Percentiles rank a stretch among this genome's conserved stretches.
Evolutionary conservation across 2,113 vertebrate genomes (phyloP).

Genomic region (Hypomesus transpacificus): DNA sequence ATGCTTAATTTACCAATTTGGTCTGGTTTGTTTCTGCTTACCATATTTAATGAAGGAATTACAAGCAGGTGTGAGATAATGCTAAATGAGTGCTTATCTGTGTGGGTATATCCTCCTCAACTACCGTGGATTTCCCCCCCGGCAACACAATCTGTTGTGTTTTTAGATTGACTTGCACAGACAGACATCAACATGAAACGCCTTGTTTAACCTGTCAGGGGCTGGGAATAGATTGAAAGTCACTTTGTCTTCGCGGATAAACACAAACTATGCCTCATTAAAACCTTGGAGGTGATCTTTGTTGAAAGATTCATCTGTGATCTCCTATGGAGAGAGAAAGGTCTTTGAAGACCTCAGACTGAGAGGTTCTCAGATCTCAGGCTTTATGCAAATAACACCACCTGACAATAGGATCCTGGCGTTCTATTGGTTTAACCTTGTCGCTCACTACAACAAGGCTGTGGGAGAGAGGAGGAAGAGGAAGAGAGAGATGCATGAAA

Average conservation of each 20-base stretch:
- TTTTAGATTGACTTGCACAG: slow-evolving; percentile 7
- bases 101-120: slow-evolving; percentile 21
- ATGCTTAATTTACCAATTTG: slow-evolving; percentile 35
- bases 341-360: slow-evolving; percentile 11
- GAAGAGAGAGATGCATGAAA: slow-evolving; percentile 27
- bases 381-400: slow-evolving; percentile 27
- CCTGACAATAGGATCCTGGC: slow-evolving; percentile 11
- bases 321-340: not conserved
- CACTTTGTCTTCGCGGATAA: not conserved
- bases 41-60: slow-evolving; percentile 39
- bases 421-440: slow-evolving; percentile 2
- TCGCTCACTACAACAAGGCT: no score
- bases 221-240: not conserved
- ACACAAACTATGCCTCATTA: not conserved
- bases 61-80: slow-evolving; percentile 10
- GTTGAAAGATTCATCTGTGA: not conserved
- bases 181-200: slow-evolving; percentile 9
- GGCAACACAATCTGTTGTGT: not conserved
- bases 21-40: slow-evolving; percentile 34
- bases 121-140: not conserved
- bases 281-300: not conserved
- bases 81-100: slow-evolving; percentile 16
- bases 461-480: not conserved
- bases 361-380: slow-evolving; percentile 12
- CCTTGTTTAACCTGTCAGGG: slow-evolving; percentile 1